phyloP scores from a whole-genome alignment of 2,113 vertebrate species.

The Tragelaphus buxtoni region DNA sequence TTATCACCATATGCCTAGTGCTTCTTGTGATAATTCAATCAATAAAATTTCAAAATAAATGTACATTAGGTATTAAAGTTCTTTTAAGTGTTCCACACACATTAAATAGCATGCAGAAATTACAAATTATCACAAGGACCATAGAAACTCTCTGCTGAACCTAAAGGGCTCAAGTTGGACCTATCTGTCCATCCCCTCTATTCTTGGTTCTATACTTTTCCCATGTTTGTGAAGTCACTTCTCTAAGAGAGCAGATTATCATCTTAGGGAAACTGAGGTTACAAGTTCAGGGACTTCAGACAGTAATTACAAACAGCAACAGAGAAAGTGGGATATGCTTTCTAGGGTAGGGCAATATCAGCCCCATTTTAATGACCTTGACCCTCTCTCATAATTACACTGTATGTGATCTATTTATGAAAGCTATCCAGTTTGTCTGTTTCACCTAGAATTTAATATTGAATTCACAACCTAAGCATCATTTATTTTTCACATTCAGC shows the following conservation, averaged over 20 bases:
- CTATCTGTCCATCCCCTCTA: rapidly evolving
- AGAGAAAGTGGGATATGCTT: background rate
- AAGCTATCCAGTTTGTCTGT: background rate
- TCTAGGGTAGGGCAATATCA: background rate
- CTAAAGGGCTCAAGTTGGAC: background rate
- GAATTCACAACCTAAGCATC: background rate
- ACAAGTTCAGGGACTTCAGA: background rate
- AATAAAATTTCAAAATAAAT: background rate
- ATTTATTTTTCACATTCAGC: background rate
- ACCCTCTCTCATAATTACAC: background rate
- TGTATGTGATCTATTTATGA: background rate
- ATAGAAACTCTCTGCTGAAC: background rate
- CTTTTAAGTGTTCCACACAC: background rate
- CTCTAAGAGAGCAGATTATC: background rate
- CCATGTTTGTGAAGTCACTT: background rate
- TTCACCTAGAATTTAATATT: background rate
- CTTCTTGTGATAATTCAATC: background rate
- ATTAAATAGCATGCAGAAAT: background rate
- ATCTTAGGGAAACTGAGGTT: background rate
- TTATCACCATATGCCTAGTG: background rate
- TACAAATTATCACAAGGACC: background rate
- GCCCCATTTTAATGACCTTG: background rate
- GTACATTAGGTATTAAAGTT: background rate
- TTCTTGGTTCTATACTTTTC: background rate
- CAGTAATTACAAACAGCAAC: background rate